A percentile compares a stretch with the other conserved stretches of the same genome.
These are phyloP conservation scores for Pherbina coryleti DNA, from an alignment of 2,888 invertebrate genomes.

Conservation along the genomic window DNA sequence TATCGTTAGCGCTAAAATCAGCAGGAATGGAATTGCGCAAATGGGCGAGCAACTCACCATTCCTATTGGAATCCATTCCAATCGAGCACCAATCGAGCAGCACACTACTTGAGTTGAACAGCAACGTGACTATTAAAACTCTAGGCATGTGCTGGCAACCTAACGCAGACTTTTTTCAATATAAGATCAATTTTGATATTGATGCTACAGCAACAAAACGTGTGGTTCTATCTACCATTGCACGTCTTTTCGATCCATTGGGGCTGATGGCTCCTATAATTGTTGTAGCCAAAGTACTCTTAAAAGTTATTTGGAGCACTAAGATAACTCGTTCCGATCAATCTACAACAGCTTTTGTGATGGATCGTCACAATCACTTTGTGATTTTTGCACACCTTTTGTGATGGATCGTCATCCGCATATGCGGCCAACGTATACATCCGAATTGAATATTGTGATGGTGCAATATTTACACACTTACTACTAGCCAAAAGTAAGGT, in stretches of 20 bases:
- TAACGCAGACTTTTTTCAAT: too few relatives aligned
- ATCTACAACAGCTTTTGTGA: neutral
- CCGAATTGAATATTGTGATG: too few relatives aligned
- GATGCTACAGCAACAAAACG: too few relatives aligned
- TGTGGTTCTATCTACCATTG: too few relatives aligned
- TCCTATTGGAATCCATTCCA: constrained; percentile 18
- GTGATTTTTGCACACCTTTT: neutral
- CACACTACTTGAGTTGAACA: constrained; percentile 19
- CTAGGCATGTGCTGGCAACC: constrained; percentile 6
- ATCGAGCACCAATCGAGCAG: constrained; percentile 2
- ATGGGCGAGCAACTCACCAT: constrained; percentile 19
- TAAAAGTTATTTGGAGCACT: too few relatives aligned
- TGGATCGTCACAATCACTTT: neutral
- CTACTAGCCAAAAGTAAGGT: too few relatives aligned
- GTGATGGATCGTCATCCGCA: neutral
- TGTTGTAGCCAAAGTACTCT: too few relatives aligned
- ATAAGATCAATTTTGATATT: too few relatives aligned
- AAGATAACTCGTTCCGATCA: neutral
- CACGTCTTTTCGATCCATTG: too few relatives aligned
- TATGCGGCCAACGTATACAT: neutral
- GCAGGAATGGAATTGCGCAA: constrained; percentile 23
- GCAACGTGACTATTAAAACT: constrained; percentile 13
- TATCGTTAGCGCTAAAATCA: constrained; percentile 7
- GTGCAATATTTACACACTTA: too few relatives aligned
- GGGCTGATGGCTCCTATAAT: too few relatives aligned